A percentile compares a stretch with the other conserved stretches of the same genome.
Conservation (phyloP, 1,140 invertebrate genomes). For the Scaptomyza hsui region DNA sequence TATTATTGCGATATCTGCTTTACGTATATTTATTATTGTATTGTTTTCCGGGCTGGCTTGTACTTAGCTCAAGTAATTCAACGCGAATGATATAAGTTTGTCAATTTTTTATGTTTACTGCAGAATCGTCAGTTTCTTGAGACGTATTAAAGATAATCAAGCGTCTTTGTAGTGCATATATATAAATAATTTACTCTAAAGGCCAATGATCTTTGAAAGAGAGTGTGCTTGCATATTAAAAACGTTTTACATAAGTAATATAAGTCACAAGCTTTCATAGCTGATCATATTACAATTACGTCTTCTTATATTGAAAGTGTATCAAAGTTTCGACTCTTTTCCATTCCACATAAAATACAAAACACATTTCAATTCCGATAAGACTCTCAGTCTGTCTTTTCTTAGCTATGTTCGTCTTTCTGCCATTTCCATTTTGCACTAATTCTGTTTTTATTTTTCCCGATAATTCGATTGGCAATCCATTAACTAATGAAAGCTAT, state of each 20-base stretch:
- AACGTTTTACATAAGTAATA: neutral
- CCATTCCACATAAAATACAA: neutral
- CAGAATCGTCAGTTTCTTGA: neutral
- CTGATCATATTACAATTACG: too few species aligned
- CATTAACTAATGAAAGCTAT: conserved; percentile 79
- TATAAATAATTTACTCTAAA: conserved; percentile 13
- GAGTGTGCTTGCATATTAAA: neutral
- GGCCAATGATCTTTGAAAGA: neutral
- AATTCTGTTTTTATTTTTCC: conserved; percentile 38
- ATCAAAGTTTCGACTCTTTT: neutral
- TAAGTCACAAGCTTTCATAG: neutral
- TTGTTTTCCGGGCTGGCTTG: neutral
- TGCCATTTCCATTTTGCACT: conserved; percentile 10
- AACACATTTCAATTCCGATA: conserved; percentile 32
- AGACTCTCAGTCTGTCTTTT: neutral
- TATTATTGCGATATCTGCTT: neutral
- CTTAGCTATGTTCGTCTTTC: neutral
- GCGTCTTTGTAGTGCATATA: neutral
- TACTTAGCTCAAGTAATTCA: conserved; percentile 5
- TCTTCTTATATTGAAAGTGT: neutral
- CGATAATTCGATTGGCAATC: conserved; percentile 44
- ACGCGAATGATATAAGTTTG: conserved; percentile 8
- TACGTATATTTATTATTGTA: neutral
- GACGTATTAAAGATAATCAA: conserved; percentile 2
- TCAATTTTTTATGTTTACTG: conserved; percentile 4